Conservation (phyloP, 2,888 invertebrate species). For the Aspidiotus rigidus region DNA sequence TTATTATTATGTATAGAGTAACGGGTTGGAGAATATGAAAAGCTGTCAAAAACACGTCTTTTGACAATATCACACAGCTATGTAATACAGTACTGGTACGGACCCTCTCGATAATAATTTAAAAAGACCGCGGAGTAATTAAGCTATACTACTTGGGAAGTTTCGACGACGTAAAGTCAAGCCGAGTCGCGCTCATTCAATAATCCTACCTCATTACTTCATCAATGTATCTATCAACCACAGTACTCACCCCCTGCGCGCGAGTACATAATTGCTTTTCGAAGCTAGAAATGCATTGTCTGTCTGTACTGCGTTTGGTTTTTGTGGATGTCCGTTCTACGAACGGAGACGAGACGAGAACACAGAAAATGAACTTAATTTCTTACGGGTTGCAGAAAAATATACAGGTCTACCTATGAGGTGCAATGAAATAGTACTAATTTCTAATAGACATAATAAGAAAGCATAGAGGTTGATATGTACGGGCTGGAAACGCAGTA, state of each 20-base stretch:
- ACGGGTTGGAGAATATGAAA: slow-evolving; percentile 25
- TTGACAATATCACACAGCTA: slow-evolving; percentile 11
- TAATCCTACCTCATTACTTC: slow-evolving; percentile 35
- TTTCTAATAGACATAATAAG: no score
- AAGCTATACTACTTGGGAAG: slow-evolving; percentile 23
- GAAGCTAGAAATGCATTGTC: slow-evolving; percentile 22
- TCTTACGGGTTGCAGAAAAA: neutral
- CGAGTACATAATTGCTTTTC: slow-evolving; percentile 24
- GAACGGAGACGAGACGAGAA: no score
- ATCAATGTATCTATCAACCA: slow-evolving; percentile 31
- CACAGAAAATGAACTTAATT: neutral
- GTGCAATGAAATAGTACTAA: no score
- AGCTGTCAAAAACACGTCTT: slow-evolving; percentile 30
- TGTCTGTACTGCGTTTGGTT: no score
- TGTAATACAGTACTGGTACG: slow-evolving; percentile 3
- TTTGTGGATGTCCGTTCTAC: no score
- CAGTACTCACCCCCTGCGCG: slow-evolving; percentile 26
- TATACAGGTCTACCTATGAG: neutral
- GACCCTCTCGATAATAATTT: slow-evolving; percentile 32
- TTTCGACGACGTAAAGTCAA: slow-evolving; percentile 31
- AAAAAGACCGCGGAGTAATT: slow-evolving; percentile 34
- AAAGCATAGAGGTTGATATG: no score
- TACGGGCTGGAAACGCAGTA: no score
- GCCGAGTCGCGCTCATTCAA: slow-evolving; percentile 35
- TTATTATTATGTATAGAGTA: no score